Percentiles rank a stretch among this genome's conserved stretches.
These are phyloP conservation scores for Eilema griseolum DNA, from an alignment of 2,888 invertebrate genomes.

Conservation along the genomic window DNA sequence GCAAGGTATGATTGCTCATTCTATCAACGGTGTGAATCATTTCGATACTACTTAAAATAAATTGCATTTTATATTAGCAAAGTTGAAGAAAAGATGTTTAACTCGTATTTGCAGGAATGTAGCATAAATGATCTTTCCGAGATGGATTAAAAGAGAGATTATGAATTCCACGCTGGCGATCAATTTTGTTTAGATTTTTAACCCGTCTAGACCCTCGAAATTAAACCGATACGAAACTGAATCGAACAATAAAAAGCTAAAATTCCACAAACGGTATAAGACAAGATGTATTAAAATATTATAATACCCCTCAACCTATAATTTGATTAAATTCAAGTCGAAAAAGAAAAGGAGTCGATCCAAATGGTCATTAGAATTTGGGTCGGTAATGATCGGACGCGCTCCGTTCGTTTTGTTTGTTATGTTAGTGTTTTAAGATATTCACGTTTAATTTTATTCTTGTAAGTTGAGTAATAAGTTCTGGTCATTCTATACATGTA, in stretches of 20 bases:
- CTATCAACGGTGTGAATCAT: constrained; percentile 39
- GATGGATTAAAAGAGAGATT: constrained; percentile 40
- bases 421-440: constrained; percentile 69
- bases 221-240: constrained; percentile 76
- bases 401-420: constrained; percentile 78
- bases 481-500: constrained; percentile 31
- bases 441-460: constrained; percentile 66
- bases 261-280: constrained; percentile 84
- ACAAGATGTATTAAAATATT: constrained; percentile 84
- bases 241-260: constrained; percentile 82
- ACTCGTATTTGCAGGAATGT: not conserved
- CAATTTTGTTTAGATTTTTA: constrained; percentile 60
- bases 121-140: not conserved
- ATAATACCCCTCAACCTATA: constrained; percentile 85
- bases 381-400: constrained; percentile 83
- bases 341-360: constrained; percentile 81
- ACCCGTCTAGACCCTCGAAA: constrained; percentile 81
- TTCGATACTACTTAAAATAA: constrained; percentile 15
- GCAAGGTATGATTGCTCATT: constrained; percentile 49
- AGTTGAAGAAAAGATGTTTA: not conserved
- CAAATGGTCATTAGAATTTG: constrained; percentile 84
- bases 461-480: constrained; percentile 51
- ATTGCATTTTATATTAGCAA: constrained; percentile 3
- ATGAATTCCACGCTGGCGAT: constrained; percentile 54
- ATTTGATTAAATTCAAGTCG: constrained; percentile 84